Base-by-base conservation (phyloP, 2,113 vertebrate genomes). In the Carettochelys insculpta region DNA sequence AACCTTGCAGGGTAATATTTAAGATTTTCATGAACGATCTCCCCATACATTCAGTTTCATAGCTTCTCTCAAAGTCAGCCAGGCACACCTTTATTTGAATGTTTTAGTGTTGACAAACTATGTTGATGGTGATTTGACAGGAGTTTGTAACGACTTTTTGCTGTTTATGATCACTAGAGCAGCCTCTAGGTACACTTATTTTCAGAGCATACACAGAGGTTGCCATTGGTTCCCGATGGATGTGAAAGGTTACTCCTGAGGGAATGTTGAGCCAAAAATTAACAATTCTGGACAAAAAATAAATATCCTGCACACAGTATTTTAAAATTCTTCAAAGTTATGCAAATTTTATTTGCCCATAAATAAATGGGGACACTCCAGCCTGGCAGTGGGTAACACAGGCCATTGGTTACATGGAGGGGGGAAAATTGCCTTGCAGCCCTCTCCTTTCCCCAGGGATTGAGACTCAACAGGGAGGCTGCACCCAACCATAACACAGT, bases 41-140 rank as follows among this genome's bases (percentile, higher is more conserved):
- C 45, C 82, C 58, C 87, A 73, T 96, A 94, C 95, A 88, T 82
- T 61, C 77, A 56, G n/a, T 25, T 77, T 13, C 82, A 91, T 52
- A 94, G 86, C 92, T 90, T 95, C 92, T 96, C 88, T 86, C 92
- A 78, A 87, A 92, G 75, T 83, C n/a, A 10, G 41, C 75, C 41
- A 52, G 9, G 65, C 34, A 11, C 86, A 68, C 89, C 90, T 94
- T 92, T 34, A 51, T 86, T 8, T 61, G 68, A 84, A 0, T 27
- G 22, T 58, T 86, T 79, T 29, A 68, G 79, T 84, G 88, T 65
- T 71, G 65, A 14, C 5, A 76, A 81, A n/a, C 65, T 34, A 43
- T 6, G 48, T 24, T 41, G 52, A 68, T 45, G 71, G 48, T 45
- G 6, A 4, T 71, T 24, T 71, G 34, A 11, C 41, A 71, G 38